Evolutionary conservation across 2,888 invertebrate genomes (phyloP).

Genomic region (Linnaemya vulpina): DNA sequence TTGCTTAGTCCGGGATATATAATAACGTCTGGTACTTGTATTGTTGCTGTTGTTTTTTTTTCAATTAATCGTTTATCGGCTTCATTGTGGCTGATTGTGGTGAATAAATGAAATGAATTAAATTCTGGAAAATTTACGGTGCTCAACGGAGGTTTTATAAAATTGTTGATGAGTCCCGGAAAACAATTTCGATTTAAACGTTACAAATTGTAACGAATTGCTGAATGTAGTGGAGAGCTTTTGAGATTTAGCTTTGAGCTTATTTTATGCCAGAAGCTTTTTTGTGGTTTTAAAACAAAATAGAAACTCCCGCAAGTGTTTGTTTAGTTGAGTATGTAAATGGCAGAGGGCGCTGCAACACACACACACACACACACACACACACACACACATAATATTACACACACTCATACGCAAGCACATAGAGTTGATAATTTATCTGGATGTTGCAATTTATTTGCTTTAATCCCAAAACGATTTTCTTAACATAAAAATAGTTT

Average conservation of each 20-base stretch:
- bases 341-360: too few relatives aligned
- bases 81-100: not conserved
- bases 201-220: not conserved
- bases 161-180: constrained; percentile 31
- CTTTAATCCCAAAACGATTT: too few relatives aligned
- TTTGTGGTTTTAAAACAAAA: not conserved
- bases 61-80: not conserved
- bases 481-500: too few relatives aligned
- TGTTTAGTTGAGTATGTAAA: not conserved
- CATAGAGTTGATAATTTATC: too few relatives aligned
- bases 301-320: not conserved
- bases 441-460: too few relatives aligned
- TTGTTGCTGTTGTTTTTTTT: not conserved
- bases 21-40: too few relatives aligned
- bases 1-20: too few relatives aligned
- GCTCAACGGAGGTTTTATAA: constrained; percentile 14
- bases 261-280: not conserved
- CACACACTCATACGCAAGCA: too few relatives aligned
- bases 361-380: too few relatives aligned
- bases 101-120: not conserved
- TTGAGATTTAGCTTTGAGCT: not conserved
- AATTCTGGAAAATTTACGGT: not conserved
- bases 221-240: not conserved
- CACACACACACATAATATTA: too few relatives aligned
- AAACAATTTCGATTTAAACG: constrained; percentile 33